These are phyloP conservation scores for Brachirus orientalis DNA, from an alignment of 2,113 vertebrate genomes.

Conservation along the genomic window DNA sequence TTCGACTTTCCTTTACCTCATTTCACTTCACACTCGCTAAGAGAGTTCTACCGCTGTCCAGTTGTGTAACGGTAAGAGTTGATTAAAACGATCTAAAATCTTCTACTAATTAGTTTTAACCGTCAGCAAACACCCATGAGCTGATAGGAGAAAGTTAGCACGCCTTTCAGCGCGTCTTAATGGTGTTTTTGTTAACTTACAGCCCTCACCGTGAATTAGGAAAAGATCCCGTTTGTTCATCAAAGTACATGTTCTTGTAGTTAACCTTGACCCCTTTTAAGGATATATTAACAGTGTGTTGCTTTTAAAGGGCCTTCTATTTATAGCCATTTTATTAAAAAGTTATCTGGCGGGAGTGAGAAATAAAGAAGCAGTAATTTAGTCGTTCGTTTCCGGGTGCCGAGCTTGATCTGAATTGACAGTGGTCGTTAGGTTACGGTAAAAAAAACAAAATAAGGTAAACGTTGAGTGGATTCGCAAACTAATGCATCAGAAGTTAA, in stretches of 20 bases:
- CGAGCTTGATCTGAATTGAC: constrained; percentile 15
- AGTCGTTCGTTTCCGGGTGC: constrained; percentile 65
- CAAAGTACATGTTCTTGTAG: constrained; percentile 5
- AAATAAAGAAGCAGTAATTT: neutral
- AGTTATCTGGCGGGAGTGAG: constrained; percentile 14
- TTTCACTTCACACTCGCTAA: constrained; percentile 52
- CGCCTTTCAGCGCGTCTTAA: neutral
- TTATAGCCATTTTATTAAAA: neutral
- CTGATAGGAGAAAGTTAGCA: neutral
- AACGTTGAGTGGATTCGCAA: neutral
- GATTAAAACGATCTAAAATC: neutral
- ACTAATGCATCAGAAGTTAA: neutral
- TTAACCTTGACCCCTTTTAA: neutral
- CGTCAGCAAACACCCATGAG: fast-evolving
- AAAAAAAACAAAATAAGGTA: neutral
- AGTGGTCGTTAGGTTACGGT: constrained; percentile 17
- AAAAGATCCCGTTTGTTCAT: neutral
- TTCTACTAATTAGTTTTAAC: neutral
- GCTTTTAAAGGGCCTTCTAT: neutral
- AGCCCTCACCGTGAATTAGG: neutral
- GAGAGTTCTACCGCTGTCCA: constrained; percentile 29
- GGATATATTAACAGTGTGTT: neutral
- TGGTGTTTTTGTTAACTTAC: constrained; percentile 4
- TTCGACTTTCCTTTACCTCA: constrained; percentile 39
- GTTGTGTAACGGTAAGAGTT: constrained; percentile 74